Conservation (phyloP, 2,113 vertebrate genomes). For the Piprites chloris region DNA sequence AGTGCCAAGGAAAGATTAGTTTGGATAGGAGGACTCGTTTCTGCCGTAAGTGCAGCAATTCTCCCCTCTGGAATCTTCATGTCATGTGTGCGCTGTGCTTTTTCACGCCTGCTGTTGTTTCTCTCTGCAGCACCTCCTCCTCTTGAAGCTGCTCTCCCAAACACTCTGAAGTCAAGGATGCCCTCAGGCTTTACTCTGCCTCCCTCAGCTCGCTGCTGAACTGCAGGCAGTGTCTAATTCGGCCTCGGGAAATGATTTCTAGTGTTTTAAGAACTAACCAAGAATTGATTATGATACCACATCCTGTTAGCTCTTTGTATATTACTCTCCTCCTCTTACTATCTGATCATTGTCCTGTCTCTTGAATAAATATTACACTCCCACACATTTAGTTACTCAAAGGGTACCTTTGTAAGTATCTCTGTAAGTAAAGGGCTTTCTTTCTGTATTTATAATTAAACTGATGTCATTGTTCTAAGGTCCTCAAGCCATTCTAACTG, state of each 20-base stretch:
- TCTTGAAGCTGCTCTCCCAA: background rate
- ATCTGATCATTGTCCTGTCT: background rate
- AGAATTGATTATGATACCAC: background rate
- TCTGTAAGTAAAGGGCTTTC: background rate
- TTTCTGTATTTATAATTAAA: background rate
- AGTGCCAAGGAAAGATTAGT: background rate
- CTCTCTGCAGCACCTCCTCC: background rate
- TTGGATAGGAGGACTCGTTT: background rate
- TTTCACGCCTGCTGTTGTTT: background rate
- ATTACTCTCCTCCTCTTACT: background rate
- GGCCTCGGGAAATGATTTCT: background rate
- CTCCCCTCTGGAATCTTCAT: background rate
- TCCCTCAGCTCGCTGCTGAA: background rate
- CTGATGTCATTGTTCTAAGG: background rate
- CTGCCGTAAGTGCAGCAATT: background rate
- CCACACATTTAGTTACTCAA: background rate
- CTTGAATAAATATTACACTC: background rate
- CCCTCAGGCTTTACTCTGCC: background rate
- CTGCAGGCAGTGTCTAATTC: accelerated
- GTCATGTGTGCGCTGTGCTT: background rate
- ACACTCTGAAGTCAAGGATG: background rate
- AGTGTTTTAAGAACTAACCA: background rate
- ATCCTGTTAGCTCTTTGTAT: background rate
- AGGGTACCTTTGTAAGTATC: background rate
- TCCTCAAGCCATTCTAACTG: background rate